phyloP scores from a whole-genome alignment of 1,140 invertebrate genomes.

The Meloidogyne exigua region DNA sequence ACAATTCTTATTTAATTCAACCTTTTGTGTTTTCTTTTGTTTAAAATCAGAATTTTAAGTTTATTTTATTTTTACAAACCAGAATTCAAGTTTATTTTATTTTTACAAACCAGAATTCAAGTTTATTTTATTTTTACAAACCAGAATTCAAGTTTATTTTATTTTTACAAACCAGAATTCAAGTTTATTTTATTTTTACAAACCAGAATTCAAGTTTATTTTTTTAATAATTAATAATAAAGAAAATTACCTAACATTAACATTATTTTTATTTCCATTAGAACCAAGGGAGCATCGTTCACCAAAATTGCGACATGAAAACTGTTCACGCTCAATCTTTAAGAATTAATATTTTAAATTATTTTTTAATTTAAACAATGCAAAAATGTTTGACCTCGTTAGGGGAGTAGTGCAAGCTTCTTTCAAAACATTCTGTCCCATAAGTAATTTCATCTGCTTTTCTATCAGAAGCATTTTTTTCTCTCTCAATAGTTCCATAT shows the following conservation, averaged over 20 bases:
- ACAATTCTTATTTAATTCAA: too few species aligned
- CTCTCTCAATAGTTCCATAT: not conserved
- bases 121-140: too few species aligned
- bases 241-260: too few species aligned
- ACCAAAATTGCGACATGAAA: conserved; percentile 9
- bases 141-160: not conserved
- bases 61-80: not conserved
- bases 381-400: not conserved
- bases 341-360: not conserved
- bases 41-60: conserved; percentile 1
- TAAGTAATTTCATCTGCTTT: conserved; percentile 6
- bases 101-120: too few species aligned
- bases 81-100: too few species aligned
- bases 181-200: not conserved
- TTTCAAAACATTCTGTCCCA: conserved; percentile 13
- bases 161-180: not conserved
- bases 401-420: conserved; percentile 9
- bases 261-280: too few species aligned
- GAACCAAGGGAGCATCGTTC: conserved; percentile 8
- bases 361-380: not conserved
- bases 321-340: conserved; percentile 25
- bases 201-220: too few species aligned
- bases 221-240: too few species aligned
- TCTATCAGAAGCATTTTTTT: not conserved
- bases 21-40: too few species aligned